Evolutionary conservation across 2,113 vertebrate genomes (phyloP).

Genomic region (Tor tambroides): DNA sequence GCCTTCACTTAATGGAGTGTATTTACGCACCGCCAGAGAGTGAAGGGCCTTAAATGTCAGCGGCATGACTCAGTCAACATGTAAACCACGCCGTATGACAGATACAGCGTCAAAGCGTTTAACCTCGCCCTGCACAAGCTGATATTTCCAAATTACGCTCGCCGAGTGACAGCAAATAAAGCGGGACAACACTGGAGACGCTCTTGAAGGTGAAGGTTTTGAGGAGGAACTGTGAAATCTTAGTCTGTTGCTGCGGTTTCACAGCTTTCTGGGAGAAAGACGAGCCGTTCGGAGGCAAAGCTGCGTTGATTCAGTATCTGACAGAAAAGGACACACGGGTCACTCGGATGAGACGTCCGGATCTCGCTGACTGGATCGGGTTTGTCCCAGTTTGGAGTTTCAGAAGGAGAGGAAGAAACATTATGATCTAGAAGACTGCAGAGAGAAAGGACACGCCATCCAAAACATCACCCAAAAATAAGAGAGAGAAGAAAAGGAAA

Average conservation of each 20-base stretch:
- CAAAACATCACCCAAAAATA: not conserved
- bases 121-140: not conserved
- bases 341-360: conserved; percentile 54
- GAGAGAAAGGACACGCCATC: not conserved
- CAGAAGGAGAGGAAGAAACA: not conserved
- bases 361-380: conserved; percentile 26
- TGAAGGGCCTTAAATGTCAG: conserved; percentile 40
- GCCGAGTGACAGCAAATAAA: not conserved
- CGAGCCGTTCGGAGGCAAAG: conserved; percentile 53
- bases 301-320: conserved; percentile 55
- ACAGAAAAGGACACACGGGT: conserved; percentile 62
- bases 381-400: conserved; percentile 27
- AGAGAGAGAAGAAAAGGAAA: not conserved
- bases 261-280: conserved; percentile 53
- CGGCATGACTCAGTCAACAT: conserved; percentile 13
- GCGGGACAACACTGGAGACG: not conserved
- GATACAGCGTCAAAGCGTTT: not conserved
- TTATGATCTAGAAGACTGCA: conserved; percentile 9
- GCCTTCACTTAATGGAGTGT: conserved; percentile 66
- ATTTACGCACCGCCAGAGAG: conserved; percentile 57
- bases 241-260: not conserved
- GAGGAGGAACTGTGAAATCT: not conserved
- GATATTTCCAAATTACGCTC: not conserved
- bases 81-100: not conserved
- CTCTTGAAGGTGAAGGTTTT: conserved; percentile 7